phyloP scores from a whole-genome alignment of 2,797 vertebrate species.

The Micromesistius poutassou region DNA sequence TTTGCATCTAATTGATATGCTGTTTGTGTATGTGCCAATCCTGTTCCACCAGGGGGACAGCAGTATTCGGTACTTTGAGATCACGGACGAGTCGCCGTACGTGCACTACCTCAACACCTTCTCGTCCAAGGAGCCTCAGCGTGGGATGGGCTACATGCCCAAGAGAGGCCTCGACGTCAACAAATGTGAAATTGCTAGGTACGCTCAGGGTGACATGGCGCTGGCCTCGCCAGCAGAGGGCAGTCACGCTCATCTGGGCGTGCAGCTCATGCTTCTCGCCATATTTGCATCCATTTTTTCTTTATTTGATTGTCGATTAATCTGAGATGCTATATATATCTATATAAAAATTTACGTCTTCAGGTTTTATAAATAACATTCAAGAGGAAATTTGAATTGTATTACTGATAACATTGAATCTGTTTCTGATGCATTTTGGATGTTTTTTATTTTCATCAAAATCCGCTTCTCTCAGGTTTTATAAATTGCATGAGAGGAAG shows the following conservation, averaged over 20 bases:
- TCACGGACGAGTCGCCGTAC: constrained; percentile 93
- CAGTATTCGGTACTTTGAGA: constrained; percentile 99
- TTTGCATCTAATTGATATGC: not conserved
- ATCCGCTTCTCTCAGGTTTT: constrained; percentile 80
- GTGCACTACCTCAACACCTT: constrained; percentile 99
- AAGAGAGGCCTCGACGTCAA: constrained; percentile 96
- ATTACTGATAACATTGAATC: not conserved
- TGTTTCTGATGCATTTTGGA: constrained; percentile 1
- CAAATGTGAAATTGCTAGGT: constrained; percentile 99
- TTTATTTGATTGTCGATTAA: no score
- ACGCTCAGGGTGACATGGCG: not conserved
- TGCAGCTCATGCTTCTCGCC: not conserved
- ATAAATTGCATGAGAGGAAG: constrained; percentile 89
- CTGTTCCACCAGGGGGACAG: constrained; percentile 85
- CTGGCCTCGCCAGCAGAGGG: constrained; percentile 1
- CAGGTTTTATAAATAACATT: constrained; percentile 92
- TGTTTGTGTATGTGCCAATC: not conserved
- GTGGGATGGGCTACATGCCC: constrained; percentile 99
- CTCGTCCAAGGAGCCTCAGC: constrained; percentile 96
- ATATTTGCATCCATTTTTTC: not conserved
- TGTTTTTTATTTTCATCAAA: not conserved
- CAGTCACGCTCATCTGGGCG: not conserved
- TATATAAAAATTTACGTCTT: constrained; percentile 9
- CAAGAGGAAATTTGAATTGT: constrained; percentile 62
- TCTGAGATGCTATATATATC: no score